A percentile compares a stretch with the other conserved stretches of the same genome.
Evolutionary conservation across 2,113 vertebrate species (phyloP).

Genomic region (Pelodiscus sinensis): DNA sequence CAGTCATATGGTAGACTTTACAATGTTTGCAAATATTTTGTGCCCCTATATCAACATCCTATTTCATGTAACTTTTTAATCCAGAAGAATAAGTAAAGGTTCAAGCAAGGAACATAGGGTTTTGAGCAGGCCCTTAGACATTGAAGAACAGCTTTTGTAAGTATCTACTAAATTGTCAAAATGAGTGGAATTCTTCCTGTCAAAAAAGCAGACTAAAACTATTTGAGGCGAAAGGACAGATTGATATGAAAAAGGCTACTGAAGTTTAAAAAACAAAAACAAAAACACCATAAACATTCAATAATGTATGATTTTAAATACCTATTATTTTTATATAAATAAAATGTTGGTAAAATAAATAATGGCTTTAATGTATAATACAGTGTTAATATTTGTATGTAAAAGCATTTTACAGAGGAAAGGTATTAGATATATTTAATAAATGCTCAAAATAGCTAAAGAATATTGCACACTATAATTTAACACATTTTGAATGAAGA

Average conservation of each 20-base stretch:
- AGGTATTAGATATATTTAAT: neutral
- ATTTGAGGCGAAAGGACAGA: neutral
- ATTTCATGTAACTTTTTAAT: neutral
- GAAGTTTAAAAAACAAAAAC: neutral
- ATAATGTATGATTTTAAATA: neutral
- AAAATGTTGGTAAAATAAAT: neutral
- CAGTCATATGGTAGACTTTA: neutral
- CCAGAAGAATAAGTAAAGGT: neutral
- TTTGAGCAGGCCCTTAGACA: neutral
- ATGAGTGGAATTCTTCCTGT: neutral
- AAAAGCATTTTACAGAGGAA: neutral
- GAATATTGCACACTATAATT: accelerated
- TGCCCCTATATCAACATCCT: neutral
- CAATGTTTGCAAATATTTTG: neutral
- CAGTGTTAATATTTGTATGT: neutral
- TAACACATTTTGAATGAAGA: neutral
- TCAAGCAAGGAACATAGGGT: neutral
- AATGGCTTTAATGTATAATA: neutral
- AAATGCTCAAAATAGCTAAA: neutral
- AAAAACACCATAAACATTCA: neutral
- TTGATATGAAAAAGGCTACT: neutral
- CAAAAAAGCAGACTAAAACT: neutral
- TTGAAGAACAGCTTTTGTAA: neutral
- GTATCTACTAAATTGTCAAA: neutral
- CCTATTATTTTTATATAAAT: neutral